A percentile compares a stretch with the other conserved stretches of the same genome.
Conservation (phyloP, 2,888 invertebrate genomes). For the Mimachlamys varia region DNA sequence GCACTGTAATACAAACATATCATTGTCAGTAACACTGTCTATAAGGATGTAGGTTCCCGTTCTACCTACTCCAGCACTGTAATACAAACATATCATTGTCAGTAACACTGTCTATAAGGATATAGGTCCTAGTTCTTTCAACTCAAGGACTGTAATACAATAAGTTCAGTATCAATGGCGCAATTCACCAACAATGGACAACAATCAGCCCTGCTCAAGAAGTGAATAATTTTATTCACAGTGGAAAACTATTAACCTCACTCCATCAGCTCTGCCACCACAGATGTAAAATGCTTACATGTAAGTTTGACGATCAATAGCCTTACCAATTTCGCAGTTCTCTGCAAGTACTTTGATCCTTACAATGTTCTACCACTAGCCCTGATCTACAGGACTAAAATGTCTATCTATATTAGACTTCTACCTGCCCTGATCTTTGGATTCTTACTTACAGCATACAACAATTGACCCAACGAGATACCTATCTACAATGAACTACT, state of each 20-base stretch:
- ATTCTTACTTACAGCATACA: too few species aligned
- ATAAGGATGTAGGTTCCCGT: too few species aligned
- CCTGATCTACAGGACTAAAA: neutral
- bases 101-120: too few species aligned
- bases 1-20: too few species aligned
- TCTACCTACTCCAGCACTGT: too few species aligned
- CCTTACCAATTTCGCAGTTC: neutral
- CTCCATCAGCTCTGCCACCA: slow-evolving; percentile 74
- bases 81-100: too few species aligned
- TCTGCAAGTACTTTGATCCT: neutral
- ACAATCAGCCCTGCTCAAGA: neutral
- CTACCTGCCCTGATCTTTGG: neutral
- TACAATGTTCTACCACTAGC: neutral
- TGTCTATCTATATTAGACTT: neutral
- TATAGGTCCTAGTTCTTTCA: too few species aligned
- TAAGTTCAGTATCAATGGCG: neutral
- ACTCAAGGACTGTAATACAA: slow-evolving; percentile 88
- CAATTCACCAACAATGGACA: too few species aligned
- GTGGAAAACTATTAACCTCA: slow-evolving; percentile 96
- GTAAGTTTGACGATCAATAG: neutral
- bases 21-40: too few species aligned
- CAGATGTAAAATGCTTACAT: slow-evolving; percentile 85
- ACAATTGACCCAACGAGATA: too few species aligned
- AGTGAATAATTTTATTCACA: slow-evolving; percentile 89
- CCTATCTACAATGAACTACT: too few species aligned